phyloP scores from a whole-genome alignment of 2,888 invertebrate species.

The Penaeus monodon region DNA sequence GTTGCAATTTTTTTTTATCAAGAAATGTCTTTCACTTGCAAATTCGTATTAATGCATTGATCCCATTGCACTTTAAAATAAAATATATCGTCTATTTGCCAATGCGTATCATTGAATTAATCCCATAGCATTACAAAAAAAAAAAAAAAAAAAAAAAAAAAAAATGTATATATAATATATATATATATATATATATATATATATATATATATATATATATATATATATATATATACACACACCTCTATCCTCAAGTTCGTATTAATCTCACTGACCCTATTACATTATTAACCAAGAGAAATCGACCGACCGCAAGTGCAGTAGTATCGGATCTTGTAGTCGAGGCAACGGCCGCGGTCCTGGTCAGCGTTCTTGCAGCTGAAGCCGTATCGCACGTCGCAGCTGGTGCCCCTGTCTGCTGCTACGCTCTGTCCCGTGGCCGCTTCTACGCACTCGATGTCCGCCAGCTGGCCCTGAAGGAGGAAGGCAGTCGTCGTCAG shows the following conservation, averaged over 20 bases:
- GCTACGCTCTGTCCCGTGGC: conserved; percentile 65
- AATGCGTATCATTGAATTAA: no score
- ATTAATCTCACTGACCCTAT: neutral
- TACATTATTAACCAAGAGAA: neutral
- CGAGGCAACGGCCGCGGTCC: conserved; percentile 66
- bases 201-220: neutral
- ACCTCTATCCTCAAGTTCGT: no score
- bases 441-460: conserved; percentile 67
- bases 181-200: neutral
- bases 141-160: no score
- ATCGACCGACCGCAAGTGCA: conserved; percentile 67
- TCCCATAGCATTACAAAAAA: no score
- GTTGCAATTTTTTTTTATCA: no score
- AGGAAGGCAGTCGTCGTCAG: neutral
- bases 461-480: conserved; percentile 66
- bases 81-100: no score
- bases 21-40: no score
- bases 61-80: no score
- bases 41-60: no score
- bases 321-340: conserved; percentile 68
- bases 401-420: conserved; percentile 65
- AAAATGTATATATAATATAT: neutral
- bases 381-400: conserved; percentile 66
- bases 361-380: conserved; percentile 66
- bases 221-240: neutral